These are phyloP conservation scores for Centrocercus urophasianus DNA, from an alignment of 2,113 vertebrate species.

Conservation along the genomic window DNA sequence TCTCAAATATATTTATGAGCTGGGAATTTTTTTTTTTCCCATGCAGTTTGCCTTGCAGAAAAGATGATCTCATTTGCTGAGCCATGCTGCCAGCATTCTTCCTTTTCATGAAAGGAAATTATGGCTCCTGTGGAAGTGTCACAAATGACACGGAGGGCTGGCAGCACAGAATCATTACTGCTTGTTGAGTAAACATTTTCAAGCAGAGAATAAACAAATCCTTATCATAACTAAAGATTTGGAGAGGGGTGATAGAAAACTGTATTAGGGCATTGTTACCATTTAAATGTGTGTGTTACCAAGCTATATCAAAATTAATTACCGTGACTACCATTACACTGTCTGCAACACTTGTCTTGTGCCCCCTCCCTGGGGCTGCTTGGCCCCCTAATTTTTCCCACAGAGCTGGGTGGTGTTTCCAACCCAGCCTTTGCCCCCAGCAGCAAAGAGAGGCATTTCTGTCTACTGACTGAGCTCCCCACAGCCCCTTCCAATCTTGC, in stretches of 20 bases:
- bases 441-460: not conserved
- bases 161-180: not conserved
- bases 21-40: not conserved
- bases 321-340: not conserved
- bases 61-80: not conserved
- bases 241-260: not conserved
- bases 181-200: not conserved
- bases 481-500: not conserved
- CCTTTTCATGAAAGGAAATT: not conserved
- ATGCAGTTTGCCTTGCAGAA: not conserved
- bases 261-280: not conserved
- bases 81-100: not conserved
- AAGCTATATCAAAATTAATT: not conserved
- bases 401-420: not conserved
- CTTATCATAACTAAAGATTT: not conserved
- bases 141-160: not conserved
- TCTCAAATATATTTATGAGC: not conserved
- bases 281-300: not conserved
- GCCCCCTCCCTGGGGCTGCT: not conserved
- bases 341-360: not conserved
- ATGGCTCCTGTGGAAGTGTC: not conserved
- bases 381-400: not conserved
- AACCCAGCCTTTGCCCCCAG: not conserved
- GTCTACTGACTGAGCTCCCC: not conserved
- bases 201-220: constrained; percentile 27